Percentiles rank a stretch among this genome's conserved stretches.
Conservation (phyloP, 1,140 invertebrate species). For the Arctopsyche grandis region DNA sequence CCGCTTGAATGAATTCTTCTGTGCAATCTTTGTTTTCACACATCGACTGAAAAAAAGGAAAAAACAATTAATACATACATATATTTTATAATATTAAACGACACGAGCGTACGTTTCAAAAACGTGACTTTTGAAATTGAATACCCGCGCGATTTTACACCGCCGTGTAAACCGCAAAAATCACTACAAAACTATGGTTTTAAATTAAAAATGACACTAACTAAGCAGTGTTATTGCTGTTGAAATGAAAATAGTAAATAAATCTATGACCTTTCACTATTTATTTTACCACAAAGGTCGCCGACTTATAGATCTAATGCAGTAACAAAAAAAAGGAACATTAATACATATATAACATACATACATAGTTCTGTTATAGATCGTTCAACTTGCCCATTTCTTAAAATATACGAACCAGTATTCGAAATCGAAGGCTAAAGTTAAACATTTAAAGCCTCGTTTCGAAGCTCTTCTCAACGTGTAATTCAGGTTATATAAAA, state of each 20-base stretch:
- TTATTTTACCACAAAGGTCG: not conserved
- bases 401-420: not conserved
- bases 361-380: not conserved
- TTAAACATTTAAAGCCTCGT: not conserved
- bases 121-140: not conserved
- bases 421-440: not conserved
- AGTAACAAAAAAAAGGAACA: not conserved
- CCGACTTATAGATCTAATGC: not conserved
- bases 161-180: not conserved
- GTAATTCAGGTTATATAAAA: too few relatives aligned
- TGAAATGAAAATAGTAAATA: too few relatives aligned
- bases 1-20: not conserved
- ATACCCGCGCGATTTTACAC: not conserved
- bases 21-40: not conserved
- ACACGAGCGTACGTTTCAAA: not conserved
- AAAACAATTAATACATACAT: not conserved
- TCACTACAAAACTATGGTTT: not conserved
- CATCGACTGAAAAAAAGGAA: conserved; percentile 10
- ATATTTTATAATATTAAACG: too few relatives aligned
- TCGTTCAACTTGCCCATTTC: not conserved
- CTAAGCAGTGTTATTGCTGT: too few relatives aligned
- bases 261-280: too few relatives aligned
- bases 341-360: too few relatives aligned
- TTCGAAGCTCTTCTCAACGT: not conserved
- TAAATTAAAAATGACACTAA: too few relatives aligned